Conservation (phyloP, 2,888 invertebrate genomes). For the Campopleginae sp. region DNA sequence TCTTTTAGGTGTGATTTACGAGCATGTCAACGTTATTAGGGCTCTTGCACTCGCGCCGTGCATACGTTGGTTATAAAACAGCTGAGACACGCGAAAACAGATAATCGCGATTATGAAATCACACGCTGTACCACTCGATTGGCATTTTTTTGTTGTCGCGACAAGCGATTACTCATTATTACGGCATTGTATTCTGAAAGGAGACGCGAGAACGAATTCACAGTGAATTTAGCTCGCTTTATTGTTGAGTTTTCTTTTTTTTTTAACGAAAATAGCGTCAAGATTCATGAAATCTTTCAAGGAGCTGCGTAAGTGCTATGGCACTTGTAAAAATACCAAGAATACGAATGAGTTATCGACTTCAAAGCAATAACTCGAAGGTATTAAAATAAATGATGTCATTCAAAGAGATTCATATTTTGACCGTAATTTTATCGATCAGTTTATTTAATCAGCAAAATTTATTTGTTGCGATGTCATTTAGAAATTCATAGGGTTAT, state of each 20-base stretch:
- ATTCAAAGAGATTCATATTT: background rate
- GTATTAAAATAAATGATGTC: too few relatives aligned
- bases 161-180: background rate
- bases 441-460: background rate
- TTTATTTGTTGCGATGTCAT: background rate
- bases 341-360: background rate
- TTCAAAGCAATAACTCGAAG: background rate
- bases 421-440: background rate
- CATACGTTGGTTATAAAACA: slow-evolving; percentile 6
- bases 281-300: background rate
- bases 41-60: background rate
- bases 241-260: background rate
- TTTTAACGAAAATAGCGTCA: background rate
- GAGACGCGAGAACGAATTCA: background rate
- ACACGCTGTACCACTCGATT: background rate
- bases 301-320: background rate
- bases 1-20: slow-evolving; percentile 17
- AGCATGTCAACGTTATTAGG: slow-evolving; percentile 1
- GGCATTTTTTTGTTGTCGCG: background rate
- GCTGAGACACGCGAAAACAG: slow-evolving; percentile 11
- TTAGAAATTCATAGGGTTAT: background rate
- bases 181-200: background rate
- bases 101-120: slow-evolving; percentile 7
- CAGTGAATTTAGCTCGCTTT: background rate
- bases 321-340: background rate